These are phyloP conservation scores for Xiphias gladius DNA, from an alignment of 2,113 vertebrate species.

Conservation along the genomic window DNA sequence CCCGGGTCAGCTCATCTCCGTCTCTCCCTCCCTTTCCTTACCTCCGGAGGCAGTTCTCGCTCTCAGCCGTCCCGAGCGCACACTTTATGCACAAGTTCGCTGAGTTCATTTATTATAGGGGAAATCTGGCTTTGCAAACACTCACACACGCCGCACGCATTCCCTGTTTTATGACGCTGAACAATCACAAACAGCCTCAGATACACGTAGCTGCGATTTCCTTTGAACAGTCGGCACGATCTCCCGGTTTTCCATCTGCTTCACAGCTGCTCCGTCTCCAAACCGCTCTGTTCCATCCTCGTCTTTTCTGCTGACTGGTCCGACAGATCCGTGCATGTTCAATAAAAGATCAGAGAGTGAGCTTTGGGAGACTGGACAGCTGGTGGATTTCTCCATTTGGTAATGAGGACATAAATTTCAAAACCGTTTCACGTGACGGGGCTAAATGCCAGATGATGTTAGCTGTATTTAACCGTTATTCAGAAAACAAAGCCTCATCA, in stretches of 20 bases:
- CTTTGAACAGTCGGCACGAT: constrained; percentile 8
- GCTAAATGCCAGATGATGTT: neutral
- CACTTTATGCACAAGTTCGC: constrained; percentile 26
- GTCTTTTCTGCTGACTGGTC: neutral
- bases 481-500: too few species aligned
- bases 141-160: constrained; percentile 20
- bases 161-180: constrained; percentile 42
- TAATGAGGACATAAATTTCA: neutral
- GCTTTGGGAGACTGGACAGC: too few species aligned
- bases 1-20: too few species aligned
- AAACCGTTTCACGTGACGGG: neutral
- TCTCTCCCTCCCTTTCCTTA: too few species aligned
- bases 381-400: too few species aligned
- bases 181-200: constrained; percentile 47
- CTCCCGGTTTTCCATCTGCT: constrained; percentile 41
- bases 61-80: constrained; percentile 32
- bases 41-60: neutral
- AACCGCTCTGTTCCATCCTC: neutral
- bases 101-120: constrained; percentile 40
- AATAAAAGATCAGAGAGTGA: neutral
- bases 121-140: constrained; percentile 28
- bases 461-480: too few species aligned
- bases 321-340: too few species aligned
- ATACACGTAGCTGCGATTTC: neutral
- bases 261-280: constrained; percentile 43